Evolutionary conservation across 2,113 vertebrate species (phyloP).

Genomic region (Delphinapterus leucas): DNA sequence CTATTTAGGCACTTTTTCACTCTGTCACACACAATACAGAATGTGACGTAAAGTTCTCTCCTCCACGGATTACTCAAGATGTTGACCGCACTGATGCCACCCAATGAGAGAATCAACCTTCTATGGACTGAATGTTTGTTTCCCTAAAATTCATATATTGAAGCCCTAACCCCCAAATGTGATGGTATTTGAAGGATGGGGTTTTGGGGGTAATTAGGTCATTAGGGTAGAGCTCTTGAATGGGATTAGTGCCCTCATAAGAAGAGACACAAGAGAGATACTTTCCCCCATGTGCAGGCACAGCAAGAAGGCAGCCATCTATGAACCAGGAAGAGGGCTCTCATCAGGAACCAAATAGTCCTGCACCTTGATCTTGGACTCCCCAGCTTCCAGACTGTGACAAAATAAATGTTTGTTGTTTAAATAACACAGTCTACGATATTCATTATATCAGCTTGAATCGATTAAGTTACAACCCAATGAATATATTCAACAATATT

Average conservation of each 20-base stretch:
- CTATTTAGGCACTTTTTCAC: not conserved
- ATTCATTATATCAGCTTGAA: not conserved
- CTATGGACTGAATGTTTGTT: not conserved
- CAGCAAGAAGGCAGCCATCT: not conserved
- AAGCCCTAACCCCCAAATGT: not conserved
- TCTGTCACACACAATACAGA: not conserved
- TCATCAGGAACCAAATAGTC: not conserved
- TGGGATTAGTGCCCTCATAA: not conserved
- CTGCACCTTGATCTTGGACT: not conserved
- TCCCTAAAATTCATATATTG: not conserved
- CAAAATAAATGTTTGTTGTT: not conserved
- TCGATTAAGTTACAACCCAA: not conserved
- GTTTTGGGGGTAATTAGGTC: not conserved
- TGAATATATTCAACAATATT: not conserved
- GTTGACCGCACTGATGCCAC: not conserved
- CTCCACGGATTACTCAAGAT: not conserved
- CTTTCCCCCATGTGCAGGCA: not conserved
- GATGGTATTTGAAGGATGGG: not conserved
- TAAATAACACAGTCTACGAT: not conserved
- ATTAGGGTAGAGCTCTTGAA: not conserved
- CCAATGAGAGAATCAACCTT: not conserved
- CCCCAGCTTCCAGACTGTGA: not conserved
- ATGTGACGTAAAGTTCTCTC: not conserved
- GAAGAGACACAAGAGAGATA: not conserved
- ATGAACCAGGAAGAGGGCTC: not conserved